Percentiles rank a stretch among this genome's conserved stretches.
Conservation (phyloP, 2,113 vertebrate species). For the Macroglossus sobrinus region DNA sequence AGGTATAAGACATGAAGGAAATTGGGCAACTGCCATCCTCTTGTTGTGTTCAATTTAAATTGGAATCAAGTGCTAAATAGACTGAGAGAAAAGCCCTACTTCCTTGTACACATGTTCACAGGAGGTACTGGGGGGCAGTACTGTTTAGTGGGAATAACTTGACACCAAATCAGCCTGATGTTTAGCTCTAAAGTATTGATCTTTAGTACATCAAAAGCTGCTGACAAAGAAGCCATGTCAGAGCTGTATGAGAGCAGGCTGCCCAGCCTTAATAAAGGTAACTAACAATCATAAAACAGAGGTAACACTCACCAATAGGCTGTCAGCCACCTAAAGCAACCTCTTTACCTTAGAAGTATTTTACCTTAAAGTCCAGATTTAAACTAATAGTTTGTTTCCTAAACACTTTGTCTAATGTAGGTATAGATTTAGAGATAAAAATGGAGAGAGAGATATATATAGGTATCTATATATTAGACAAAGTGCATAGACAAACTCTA, state of each 20-base stretch:
- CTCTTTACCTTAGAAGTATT: not conserved
- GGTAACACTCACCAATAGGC: not conserved
- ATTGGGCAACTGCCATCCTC: not conserved
- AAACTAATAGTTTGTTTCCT: slow-evolving; percentile 5
- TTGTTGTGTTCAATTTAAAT: not conserved
- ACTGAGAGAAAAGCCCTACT: not conserved
- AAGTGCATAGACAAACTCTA: not conserved
- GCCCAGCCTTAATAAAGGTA: not conserved
- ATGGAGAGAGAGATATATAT: not conserved
- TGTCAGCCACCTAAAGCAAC: not conserved
- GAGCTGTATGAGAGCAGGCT: not conserved
- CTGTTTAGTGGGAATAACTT: not conserved
- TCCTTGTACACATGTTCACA: not conserved
- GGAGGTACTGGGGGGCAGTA: not conserved
- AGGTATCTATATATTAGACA: not conserved
- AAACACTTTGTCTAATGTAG: not conserved
- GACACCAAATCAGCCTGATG: not conserved
- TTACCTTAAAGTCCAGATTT: not conserved
- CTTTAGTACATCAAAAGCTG: not conserved
- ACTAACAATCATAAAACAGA: not conserved
- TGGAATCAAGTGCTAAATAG: not conserved
- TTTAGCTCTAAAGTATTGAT: not conserved
- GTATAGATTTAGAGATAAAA: not conserved
- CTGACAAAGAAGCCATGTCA: not conserved
- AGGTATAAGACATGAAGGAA: not conserved